Conservation (phyloP, 2,888 invertebrate genomes). For the Trichopoda pennipes region DNA sequence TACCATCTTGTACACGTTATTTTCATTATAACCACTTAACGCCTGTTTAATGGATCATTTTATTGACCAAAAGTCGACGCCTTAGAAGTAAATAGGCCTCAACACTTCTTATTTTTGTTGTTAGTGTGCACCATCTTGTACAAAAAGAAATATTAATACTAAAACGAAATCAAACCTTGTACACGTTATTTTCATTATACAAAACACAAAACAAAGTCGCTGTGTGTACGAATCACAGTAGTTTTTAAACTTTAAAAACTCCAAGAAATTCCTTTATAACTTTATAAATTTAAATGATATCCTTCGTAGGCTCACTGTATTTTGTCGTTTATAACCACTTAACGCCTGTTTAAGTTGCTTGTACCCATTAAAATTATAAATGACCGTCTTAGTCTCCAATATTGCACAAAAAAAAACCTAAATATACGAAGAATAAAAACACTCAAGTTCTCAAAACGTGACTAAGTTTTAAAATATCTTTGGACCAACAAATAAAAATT, state of each 20-base stretch:
- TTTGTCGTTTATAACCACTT: slow-evolving; percentile 73
- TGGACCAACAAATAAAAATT: slow-evolving; percentile 21
- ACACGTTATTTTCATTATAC: slow-evolving; percentile 1
- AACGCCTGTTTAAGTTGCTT: slow-evolving; percentile 77
- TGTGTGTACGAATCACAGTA: slow-evolving; percentile 38
- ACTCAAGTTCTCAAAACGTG: slow-evolving; percentile 65
- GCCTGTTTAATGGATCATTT: too few species aligned
- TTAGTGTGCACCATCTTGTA: background rate
- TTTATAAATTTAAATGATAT: background rate
- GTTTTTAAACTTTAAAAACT: background rate
- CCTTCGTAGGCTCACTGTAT: slow-evolving; percentile 64
- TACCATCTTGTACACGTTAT: background rate
- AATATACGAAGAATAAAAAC: slow-evolving; percentile 59
- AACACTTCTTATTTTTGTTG: too few species aligned
- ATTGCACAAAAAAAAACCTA: slow-evolving; percentile 64
- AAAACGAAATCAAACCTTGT: too few species aligned
- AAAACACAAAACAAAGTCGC: slow-evolving; percentile 54
- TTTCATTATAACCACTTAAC: background rate
- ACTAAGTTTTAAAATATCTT: slow-evolving; percentile 68
- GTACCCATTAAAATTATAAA: slow-evolving; percentile 68
- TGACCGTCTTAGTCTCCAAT: slow-evolving; percentile 63
- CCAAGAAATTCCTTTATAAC: slow-evolving; percentile 1
- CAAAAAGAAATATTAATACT: background rate
- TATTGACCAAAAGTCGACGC: too few species aligned
- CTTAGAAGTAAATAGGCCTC: too few species aligned